Conservation (phyloP, 1,140 invertebrate species). For the Sminthurides bifidus region DNA sequence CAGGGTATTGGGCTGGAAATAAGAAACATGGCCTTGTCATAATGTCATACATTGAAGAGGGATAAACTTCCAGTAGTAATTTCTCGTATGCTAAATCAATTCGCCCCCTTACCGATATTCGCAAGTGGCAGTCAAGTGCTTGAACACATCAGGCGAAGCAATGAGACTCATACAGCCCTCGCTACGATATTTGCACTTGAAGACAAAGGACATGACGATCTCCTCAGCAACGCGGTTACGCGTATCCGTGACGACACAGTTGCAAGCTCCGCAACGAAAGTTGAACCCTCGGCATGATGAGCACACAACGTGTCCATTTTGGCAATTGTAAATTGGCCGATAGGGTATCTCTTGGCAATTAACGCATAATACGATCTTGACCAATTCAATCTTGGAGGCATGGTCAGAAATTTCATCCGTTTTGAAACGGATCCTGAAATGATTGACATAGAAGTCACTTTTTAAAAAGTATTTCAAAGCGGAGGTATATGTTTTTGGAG, state of each 20-base stretch:
- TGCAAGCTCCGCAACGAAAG: background rate
- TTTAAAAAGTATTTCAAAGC: too few relatives aligned
- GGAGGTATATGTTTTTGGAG: too few relatives aligned
- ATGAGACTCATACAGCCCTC: background rate
- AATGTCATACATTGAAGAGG: background rate
- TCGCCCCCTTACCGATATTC: background rate
- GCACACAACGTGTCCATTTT: background rate
- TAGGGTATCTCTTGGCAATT: background rate
- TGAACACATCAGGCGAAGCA: background rate
- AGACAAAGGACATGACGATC: slow-evolving; percentile 1
- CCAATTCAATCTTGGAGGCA: background rate
- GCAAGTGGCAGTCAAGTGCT: background rate
- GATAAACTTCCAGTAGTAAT: background rate
- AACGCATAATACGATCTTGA: slow-evolving; percentile 1
- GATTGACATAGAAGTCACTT: too few relatives aligned
- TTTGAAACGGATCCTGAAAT: slow-evolving; percentile 5
- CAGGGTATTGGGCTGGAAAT: background rate
- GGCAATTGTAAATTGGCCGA: background rate
- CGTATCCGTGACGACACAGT: background rate
- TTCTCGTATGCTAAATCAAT: background rate
- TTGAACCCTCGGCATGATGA: background rate
- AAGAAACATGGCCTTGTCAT: background rate
- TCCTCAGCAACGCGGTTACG: background rate
- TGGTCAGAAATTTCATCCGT: background rate
- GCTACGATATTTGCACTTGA: background rate